Base-by-base conservation (phyloP, 2,113 vertebrate genomes). In the Salvelinus namaycush region DNA sequence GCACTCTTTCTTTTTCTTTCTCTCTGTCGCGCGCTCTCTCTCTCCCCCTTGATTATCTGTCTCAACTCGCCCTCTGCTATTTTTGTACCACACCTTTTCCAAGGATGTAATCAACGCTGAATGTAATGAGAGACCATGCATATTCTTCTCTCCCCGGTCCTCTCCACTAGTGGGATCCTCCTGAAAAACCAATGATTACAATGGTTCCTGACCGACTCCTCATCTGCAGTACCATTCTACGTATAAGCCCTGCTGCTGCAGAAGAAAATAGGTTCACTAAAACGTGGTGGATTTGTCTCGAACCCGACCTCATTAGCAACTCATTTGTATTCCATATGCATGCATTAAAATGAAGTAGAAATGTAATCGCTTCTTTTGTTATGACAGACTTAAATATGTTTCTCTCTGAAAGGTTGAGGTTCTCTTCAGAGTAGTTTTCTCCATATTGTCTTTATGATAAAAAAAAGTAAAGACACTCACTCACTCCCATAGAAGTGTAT, bases 311-410 rank as follows among this genome's bases (percentile, higher is more conserved):
- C n/a, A 22, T 62, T 62, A 20, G 18, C 31, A 68, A 20, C 16
- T 79, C 60, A 81, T 86, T 86, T 79, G 26, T 68, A 83, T 83
- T n/a, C 48, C 18, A 78, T 80, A 68, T 78, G 78, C 80, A 82
- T 85, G 26, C 27, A 82, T 80, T 82, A 78, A 51, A 78, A 80
- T 80, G 29, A 67, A 31, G 14, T 54, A 54, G 49, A 54, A 54
- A 16, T n/a, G n/a, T 16, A 22, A 11, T 39, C 7, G 7, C 51
- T 18, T 57, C 54, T 57, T 20, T 5, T 57, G 16, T 57, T 20
- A 20, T 20, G 39, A 44, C 39, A 44, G 39, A 44, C 8, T 20
- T 5, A 16, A 14, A 57, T 4, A 16, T 57, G 18, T 57, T 14
- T 16, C 18, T 44, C 54, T 57, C 13, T 20, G 13, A 20, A 16